Base-by-base conservation (phyloP, 2,888 invertebrate species). In the Cephalotes varians region DNA sequence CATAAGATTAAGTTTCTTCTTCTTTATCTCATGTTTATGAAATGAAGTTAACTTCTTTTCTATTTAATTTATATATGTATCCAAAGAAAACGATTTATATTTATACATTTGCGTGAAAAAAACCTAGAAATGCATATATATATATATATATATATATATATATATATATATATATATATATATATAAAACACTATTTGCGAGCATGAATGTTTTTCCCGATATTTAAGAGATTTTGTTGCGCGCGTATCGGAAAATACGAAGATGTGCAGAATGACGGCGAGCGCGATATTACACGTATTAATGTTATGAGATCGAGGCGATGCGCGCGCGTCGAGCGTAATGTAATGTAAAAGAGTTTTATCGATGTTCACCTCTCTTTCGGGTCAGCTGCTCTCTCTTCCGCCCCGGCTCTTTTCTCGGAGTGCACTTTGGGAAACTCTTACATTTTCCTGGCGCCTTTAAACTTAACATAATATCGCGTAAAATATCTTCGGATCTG, bases 311-410 rank as follows among this genome's bases (percentile, higher is more conserved):
- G 87, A 86, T 90, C 67, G 85, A 85, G 76, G 40, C 85, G 87
- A 88, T 85, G 85, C 77, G 86, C 80, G 86, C 80, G 82, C 49
- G 76, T 85, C 82, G 86, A 67, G 84, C 84, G 86, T 91, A 91
- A 91, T 90, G 88, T 88, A 88, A 92, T 83, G 91, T 86, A 89
- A 90, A 89, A 87, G 87, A 91, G 90, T 91, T 91, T 92, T 89
- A 92, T 91, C 90, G 88, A 90, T 86, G 86, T 83, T 86, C 74
- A 56, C 71, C 62, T 77, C 69, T 87, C 73, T 87, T 74, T 82
- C 86, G 83, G 87, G 87, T 87, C 89, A 86, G 85, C 83, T 74
- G 60, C 81, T 83, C 51, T 65, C 65, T 79, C 87, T 58, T 69
- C 56, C 65, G 40, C 56, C 62, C 34, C 21, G 34, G 49, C 37